Base-by-base conservation (phyloP, 2,888 invertebrate genomes). In the Idaea dimidiata region DNA sequence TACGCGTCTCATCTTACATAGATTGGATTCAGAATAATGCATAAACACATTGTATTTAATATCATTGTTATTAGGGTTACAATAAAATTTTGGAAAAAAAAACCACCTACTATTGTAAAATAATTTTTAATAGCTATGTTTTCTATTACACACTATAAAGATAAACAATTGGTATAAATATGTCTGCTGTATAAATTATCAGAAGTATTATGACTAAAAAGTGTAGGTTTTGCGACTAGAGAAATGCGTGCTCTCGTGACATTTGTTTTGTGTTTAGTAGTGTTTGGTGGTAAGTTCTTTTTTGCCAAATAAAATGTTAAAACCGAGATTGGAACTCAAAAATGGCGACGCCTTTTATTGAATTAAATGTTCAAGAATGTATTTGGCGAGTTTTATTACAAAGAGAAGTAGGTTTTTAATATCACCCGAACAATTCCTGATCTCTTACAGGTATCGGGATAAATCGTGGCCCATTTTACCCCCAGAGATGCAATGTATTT, bases 11-110 rank as follows among this genome's bases (percentile, higher is more conserved):
- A 5, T 66, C 64, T 14, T 76, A 64, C 61, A 69, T 72, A 1
- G n/a, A 66, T 4, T 83, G 82, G 82, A 82, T 82, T 10, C 73
- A 73, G 58, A 17, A 61, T 18, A 82, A 83, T 24, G 74, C 76
- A 24, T 83, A 76, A 75, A 10, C n/a, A 43, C 43, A 24, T 43
- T 43, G 10, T 43, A 10, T 10, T 43, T 43, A 3, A 43, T 43
- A 10, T n/a, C n/a, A n/a, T 33, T 33, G 7, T 33, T 14, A 14
- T 7, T 24, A 43, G 14, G 10, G 10, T 24, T 24, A 24, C 24
- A 24, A 24, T 43, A 43, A 14, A 43, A 43, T 10, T 14, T 43
- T 43, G 1, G 43, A 14, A 43, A 43, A 32, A 32, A 10, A 14
- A 43, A 1, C 8, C 10, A 43, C 43, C 6, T 43, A 10, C 43